Percentiles rank a stretch among this genome's conserved stretches.
phyloP scores from a whole-genome alignment of 2,113 vertebrate species.

The Centropus bengalensis region DNA sequence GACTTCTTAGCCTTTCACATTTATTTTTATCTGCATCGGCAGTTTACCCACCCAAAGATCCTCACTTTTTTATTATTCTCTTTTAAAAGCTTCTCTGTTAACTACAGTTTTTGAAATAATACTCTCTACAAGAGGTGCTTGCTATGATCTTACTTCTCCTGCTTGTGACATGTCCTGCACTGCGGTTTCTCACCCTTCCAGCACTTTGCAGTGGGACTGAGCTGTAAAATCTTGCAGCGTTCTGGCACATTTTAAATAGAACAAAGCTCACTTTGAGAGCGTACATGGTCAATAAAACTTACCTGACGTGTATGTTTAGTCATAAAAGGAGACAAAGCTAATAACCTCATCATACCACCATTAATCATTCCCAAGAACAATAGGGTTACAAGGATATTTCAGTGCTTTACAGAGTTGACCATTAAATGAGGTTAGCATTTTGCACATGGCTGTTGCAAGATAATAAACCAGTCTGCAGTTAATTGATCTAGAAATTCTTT shows the following conservation, averaged over 20 bases:
- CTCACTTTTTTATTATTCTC: background rate
- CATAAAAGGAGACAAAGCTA: background rate
- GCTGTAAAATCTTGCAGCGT: background rate
- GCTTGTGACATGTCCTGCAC: background rate
- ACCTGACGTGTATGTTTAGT: background rate
- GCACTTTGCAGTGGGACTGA: background rate
- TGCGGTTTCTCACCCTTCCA: background rate
- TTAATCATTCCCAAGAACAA: background rate
- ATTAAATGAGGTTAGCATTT: background rate
- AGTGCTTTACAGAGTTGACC: background rate
- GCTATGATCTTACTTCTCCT: background rate
- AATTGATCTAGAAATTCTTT: background rate
- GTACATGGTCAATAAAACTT: background rate
- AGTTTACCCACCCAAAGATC: background rate
- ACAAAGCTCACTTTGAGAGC: background rate
- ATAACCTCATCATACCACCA: background rate
- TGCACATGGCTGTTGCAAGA: background rate
- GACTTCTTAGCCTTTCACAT: background rate
- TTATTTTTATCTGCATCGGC: background rate
- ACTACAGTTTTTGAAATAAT: background rate
- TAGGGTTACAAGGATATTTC: background rate
- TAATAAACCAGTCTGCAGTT: background rate
- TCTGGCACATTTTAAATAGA: background rate
- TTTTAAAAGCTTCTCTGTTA: background rate
- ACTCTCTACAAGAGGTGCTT: background rate